Conservation (phyloP, 2,888 invertebrate species). For the Augiades crinisus region DNA sequence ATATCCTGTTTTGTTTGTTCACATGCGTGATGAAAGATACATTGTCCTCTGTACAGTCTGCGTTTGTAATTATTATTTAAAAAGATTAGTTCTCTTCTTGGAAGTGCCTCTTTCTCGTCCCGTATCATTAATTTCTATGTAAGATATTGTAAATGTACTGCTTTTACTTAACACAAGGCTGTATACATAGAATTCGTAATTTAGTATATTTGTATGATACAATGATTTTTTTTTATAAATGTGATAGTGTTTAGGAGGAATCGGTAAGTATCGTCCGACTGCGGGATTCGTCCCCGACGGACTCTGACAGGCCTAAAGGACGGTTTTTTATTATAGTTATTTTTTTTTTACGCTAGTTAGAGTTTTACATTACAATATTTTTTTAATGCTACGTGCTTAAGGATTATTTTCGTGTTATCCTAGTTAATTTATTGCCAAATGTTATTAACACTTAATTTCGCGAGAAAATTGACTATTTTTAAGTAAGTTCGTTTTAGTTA, state of each 20-base stretch:
- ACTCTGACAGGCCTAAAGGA: conserved; percentile 49
- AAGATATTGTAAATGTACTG: conserved; percentile 72
- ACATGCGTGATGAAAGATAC: conserved; percentile 40
- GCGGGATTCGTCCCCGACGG: conserved; percentile 10
- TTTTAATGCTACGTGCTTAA: conserved; percentile 62
- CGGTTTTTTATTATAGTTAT: conserved; percentile 52
- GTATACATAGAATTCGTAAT: conserved; percentile 54
- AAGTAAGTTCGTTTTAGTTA: conserved; percentile 42
- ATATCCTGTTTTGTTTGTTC: conserved; percentile 61
- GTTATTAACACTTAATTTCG: conserved; percentile 72
- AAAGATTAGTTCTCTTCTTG: conserved; percentile 51
- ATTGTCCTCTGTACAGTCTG: conserved; percentile 55
- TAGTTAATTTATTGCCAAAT: conserved; percentile 80
- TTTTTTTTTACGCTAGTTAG: conserved; percentile 59
- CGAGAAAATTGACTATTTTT: conserved; percentile 53
- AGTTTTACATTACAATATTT: conserved; percentile 50
- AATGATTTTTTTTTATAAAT: conserved; percentile 47
- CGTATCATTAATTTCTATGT: conserved; percentile 64
- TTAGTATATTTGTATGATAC: conserved; percentile 54
- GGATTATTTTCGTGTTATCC: conserved; percentile 72
- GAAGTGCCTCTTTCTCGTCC: conserved; percentile 74
- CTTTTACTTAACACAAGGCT: conserved; percentile 65
- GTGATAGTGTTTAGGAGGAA: conserved; percentile 49
- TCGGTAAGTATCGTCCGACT: conserved; percentile 17
- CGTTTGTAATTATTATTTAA: conserved; percentile 49